Conservation (phyloP, 2,113 vertebrate genomes). For the Apistogramma diplotaenia region DNA sequence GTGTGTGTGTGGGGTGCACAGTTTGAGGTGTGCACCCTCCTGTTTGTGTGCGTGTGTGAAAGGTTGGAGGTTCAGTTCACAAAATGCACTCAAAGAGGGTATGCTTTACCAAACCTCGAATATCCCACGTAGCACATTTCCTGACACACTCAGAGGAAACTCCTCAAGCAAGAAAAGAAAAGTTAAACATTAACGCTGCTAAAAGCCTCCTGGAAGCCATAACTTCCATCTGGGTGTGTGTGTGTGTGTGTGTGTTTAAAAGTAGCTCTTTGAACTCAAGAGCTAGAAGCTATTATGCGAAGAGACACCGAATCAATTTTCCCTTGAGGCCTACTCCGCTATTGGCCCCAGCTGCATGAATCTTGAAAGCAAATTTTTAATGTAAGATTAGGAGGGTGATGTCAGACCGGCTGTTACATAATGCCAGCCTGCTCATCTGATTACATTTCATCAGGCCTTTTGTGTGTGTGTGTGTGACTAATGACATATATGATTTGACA, state of each 20-base stretch:
- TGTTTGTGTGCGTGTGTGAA: neutral
- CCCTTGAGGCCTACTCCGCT: neutral
- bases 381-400: slow-evolving; percentile 28
- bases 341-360: neutral
- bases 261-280: slow-evolving; percentile 4
- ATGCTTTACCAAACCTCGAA: accelerated
- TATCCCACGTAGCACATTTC: neutral
- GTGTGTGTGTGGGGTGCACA: neutral
- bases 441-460: neutral
- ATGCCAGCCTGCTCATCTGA: slow-evolving; percentile 9
- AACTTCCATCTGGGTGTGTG: slow-evolving; percentile 12
- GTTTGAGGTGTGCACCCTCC: neutral
- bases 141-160: neutral
- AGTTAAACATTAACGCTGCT: slow-evolving; percentile 39
- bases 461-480: neutral
- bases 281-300: slow-evolving; percentile 2
- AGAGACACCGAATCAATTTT: neutral
- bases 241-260: too few relatives aligned
- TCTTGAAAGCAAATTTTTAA: slow-evolving; percentile 33
- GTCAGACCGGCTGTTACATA: slow-evolving; percentile 41
- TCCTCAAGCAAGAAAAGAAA: neutral
- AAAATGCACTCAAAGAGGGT: neutral
- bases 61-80: neutral
- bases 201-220: slow-evolving; percentile 38
- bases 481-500: neutral